phyloP scores from a whole-genome alignment of 2,888 invertebrate genomes.

The Ophion ellenae region DNA sequence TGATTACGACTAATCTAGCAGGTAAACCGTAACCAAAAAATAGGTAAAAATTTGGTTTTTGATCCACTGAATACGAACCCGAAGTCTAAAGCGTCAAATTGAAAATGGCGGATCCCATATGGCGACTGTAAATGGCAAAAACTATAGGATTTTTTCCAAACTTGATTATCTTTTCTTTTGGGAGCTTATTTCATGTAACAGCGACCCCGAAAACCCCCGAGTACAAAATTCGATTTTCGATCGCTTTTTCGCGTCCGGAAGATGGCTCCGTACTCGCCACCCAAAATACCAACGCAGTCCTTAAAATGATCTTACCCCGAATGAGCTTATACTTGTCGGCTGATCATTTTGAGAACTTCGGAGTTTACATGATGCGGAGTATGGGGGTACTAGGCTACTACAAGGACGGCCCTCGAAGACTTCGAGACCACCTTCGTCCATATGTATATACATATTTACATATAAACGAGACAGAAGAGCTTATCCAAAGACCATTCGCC shows the following conservation, averaged over 20 bases:
- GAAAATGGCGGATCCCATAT: too few species aligned
- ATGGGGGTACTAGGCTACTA: not conserved
- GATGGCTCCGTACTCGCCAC: not conserved
- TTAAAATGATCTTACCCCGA: not conserved
- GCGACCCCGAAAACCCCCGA: too few species aligned
- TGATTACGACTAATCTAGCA: too few species aligned
- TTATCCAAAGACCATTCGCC: conserved; percentile 51
- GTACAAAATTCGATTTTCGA: not conserved
- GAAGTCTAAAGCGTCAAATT: too few species aligned
- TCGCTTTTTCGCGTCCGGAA: not conserved
- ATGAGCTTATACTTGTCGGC: not conserved
- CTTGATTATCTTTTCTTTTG: too few species aligned
- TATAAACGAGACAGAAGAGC: conserved; percentile 23
- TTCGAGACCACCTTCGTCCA: not conserved
- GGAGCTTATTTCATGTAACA: too few species aligned
- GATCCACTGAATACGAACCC: too few species aligned
- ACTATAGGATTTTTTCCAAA: too few species aligned
- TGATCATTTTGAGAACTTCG: not conserved
- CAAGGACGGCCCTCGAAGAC: not conserved
- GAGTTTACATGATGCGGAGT: not conserved
- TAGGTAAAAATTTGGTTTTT: too few species aligned
- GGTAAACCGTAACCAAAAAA: too few species aligned
- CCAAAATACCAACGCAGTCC: not conserved
- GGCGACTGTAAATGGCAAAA: too few species aligned
- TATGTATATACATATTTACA: not conserved